Evolutionary conservation across 2,888 invertebrate genomes (phyloP).

Genomic region (Diaprepes abbreviatus): DNA sequence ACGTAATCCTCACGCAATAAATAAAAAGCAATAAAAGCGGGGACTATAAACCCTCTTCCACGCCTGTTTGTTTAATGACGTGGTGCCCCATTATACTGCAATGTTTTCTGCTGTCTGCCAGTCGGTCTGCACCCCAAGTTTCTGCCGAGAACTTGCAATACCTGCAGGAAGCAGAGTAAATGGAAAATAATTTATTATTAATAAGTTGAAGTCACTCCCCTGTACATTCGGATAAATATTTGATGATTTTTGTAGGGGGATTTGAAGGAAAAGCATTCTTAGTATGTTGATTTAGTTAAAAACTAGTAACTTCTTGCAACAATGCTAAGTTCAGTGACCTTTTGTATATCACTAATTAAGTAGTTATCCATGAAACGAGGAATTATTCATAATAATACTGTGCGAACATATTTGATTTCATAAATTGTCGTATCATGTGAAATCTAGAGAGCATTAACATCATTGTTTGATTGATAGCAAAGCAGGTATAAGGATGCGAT

Average conservation of each 20-base stretch:
- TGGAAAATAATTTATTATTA: constrained; percentile 59
- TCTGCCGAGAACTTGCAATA: constrained; percentile 42
- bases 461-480: no score
- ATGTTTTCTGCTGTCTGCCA: constrained; percentile 37
- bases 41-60: constrained; percentile 37
- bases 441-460: no score
- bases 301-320: background rate
- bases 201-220: constrained; percentile 51
- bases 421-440: no score
- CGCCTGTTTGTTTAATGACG: constrained; percentile 58
- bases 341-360: no score
- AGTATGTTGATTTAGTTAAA: background rate
- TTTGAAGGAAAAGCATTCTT: constrained; percentile 14
- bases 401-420: no score
- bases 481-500: no score
- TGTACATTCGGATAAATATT: constrained; percentile 53
- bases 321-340: background rate
- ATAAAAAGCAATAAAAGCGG: constrained; percentile 16
- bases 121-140: constrained; percentile 40
- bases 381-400: no score
- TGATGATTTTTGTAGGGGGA: constrained; percentile 42
- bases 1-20: constrained; percentile 1
- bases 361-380: no score
- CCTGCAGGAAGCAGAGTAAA: constrained; percentile 56
- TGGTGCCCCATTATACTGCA: constrained; percentile 49